These are phyloP conservation scores for Acanthococcus lagerstroemiae DNA, from an alignment of 2,888 invertebrate genomes.

Conservation along the genomic window DNA sequence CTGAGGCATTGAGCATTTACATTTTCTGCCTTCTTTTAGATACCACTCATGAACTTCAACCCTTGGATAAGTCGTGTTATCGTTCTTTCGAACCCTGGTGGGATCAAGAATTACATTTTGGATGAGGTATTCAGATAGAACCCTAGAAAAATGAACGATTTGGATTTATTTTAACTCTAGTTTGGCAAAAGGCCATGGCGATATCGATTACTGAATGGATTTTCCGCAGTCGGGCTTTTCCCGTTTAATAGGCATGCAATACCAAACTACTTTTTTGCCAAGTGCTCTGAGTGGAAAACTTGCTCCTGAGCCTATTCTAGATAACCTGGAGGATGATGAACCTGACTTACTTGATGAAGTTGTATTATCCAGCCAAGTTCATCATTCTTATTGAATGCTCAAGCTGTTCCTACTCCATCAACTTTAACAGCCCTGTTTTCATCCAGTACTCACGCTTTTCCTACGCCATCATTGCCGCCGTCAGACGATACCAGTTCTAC, in stretches of 20 bases:
- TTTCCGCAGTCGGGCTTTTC: slow-evolving; percentile 38
- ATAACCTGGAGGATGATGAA: not conserved
- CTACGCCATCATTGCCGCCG: not conserved
- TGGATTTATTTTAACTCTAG: slow-evolving; percentile 36
- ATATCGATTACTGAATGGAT: slow-evolving; percentile 37
- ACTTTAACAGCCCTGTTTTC: not conserved
- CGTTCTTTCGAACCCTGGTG: slow-evolving; percentile 40
- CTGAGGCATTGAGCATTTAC: slow-evolving; percentile 37
- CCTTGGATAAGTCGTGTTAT: slow-evolving; percentile 40
- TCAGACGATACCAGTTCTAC: not conserved
- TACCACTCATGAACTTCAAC: slow-evolving; percentile 41
- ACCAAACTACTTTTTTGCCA: slow-evolving; percentile 38
- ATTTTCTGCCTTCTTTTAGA: slow-evolving; percentile 41
- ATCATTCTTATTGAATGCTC: not conserved
- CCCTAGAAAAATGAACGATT: slow-evolving; percentile 39
- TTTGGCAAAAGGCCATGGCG: slow-evolving; percentile 38
- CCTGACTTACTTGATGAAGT: not conserved
- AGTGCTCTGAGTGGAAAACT: not conserved
- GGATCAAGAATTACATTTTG: slow-evolving; percentile 40
- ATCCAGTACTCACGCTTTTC: not conserved
- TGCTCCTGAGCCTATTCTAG: not conserved
- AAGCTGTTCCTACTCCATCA: not conserved
- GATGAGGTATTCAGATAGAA: slow-evolving; percentile 36
- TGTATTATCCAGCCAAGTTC: not conserved
- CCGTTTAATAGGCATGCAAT: slow-evolving; percentile 38